Evolutionary conservation across 1,140 invertebrate genomes (phyloP).

Genomic region (Hermatobates lingyangjiaoensis): DNA sequence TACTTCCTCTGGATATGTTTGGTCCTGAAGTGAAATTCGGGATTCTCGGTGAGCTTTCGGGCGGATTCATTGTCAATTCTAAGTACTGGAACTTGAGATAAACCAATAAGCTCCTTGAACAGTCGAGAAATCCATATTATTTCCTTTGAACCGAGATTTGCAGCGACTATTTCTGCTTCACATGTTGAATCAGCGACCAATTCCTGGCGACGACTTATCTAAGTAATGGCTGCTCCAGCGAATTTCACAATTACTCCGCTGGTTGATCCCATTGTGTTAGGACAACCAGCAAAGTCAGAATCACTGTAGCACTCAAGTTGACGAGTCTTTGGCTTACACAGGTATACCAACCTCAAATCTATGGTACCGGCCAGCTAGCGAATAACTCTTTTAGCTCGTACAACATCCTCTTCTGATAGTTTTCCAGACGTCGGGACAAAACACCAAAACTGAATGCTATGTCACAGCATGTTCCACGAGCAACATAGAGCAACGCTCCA

Average conservation of each 20-base stretch:
- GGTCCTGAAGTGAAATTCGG: conserved; percentile 23
- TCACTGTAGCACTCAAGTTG: conserved; percentile 14
- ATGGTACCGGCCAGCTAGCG: not conserved
- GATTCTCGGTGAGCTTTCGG: conserved; percentile 21
- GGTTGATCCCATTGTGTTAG: conserved; percentile 19
- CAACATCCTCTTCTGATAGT: not conserved
- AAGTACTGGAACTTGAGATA: conserved; percentile 2
- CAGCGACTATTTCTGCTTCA: conserved; percentile 28
- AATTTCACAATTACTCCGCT: conserved; percentile 10
- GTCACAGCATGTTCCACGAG: not conserved
- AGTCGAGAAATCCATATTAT: conserved; percentile 21
- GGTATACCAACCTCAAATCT: no score
- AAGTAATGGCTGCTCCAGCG: conserved; percentile 14
- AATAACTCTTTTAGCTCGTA: not conserved
- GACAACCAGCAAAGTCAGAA: conserved; percentile 21
- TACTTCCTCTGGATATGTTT: conserved; percentile 24
- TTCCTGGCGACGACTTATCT: conserved; percentile 21
- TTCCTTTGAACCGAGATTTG: conserved; percentile 23
- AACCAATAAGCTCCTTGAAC: not conserved
- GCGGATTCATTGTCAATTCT: conserved; percentile 21
- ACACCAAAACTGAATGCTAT: not conserved
- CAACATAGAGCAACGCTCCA: conserved; percentile 19
- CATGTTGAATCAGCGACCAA: conserved; percentile 18
- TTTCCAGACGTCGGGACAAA: not conserved
- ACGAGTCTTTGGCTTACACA: no score